Evolutionary conservation across 2,888 invertebrate species (phyloP).

Genomic region (Bhutanitis thaidina): DNA sequence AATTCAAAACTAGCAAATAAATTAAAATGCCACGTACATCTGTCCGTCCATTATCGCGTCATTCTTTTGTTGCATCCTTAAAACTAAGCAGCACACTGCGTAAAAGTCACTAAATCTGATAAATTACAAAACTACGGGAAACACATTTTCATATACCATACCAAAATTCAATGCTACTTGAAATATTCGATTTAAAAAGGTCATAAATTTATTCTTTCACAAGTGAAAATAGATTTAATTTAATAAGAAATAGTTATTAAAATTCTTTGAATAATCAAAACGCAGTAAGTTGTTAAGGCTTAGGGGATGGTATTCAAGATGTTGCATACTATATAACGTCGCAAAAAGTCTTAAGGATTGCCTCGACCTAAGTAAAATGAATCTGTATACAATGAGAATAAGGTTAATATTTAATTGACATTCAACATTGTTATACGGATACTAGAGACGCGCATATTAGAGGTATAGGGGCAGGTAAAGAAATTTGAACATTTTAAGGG

Average conservation of each 20-base stretch:
- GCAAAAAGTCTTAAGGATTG: slow-evolving; percentile 38
- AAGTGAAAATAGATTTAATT: slow-evolving; percentile 34
- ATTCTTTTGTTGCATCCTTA: slow-evolving; percentile 40
- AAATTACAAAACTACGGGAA: slow-evolving; percentile 69
- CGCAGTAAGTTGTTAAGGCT: slow-evolving; percentile 63
- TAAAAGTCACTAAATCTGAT: slow-evolving; percentile 48
- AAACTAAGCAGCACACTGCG: slow-evolving; percentile 40
- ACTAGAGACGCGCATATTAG: slow-evolving; percentile 9
- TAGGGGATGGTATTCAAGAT: slow-evolving; percentile 74
- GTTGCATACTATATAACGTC: slow-evolving; percentile 46
- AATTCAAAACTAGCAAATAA: slow-evolving; percentile 20
- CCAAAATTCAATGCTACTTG: slow-evolving; percentile 59
- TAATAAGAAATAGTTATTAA: slow-evolving; percentile 31
- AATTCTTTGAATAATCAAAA: slow-evolving; percentile 43
- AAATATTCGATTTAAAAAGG: slow-evolving; percentile 36
- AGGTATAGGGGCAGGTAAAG: slow-evolving; percentile 67
- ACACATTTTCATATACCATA: slow-evolving; percentile 64
- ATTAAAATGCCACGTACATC: slow-evolving; percentile 32
- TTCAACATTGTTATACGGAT: slow-evolving; percentile 26
- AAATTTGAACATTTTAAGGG: slow-evolving; percentile 77
- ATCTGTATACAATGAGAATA: slow-evolving; percentile 25
- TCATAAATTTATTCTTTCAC: slow-evolving; percentile 30
- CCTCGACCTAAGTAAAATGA: slow-evolving; percentile 24
- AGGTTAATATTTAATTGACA: slow-evolving; percentile 30
- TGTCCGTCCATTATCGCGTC: slow-evolving; percentile 31